phyloP scores from a whole-genome alignment of 2,888 invertebrate genomes.

The Sericinus montela region DNA sequence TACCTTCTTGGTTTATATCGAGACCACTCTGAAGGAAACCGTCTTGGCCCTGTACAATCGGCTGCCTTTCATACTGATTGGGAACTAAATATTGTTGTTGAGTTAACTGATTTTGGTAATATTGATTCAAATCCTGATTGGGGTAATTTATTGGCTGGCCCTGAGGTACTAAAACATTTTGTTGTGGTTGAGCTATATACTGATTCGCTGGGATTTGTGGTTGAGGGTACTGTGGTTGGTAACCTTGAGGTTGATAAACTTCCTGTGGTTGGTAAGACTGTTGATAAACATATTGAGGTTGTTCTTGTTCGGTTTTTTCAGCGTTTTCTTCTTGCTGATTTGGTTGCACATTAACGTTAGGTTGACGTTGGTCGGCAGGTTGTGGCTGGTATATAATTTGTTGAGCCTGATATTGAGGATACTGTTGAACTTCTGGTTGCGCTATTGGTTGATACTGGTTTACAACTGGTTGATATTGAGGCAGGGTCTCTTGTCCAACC shows the following conservation, averaged over 20 bases:
- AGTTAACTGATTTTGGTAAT: conserved; percentile 26
- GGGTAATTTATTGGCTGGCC: conserved; percentile 34
- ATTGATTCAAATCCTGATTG: conserved; percentile 30
- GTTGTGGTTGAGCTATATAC: conserved; percentile 26
- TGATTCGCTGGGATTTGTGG: conserved; percentile 23
- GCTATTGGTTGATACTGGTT: conserved; percentile 30
- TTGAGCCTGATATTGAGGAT: conserved; percentile 21
- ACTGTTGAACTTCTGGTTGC: conserved; percentile 23
- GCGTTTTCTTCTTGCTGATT: conserved; percentile 7
- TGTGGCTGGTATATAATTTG: conserved; percentile 31
- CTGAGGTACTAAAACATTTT: conserved; percentile 26
- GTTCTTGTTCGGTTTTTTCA: conserved; percentile 18
- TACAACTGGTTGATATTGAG: conserved; percentile 26
- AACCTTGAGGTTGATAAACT: conserved; percentile 21
- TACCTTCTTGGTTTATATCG: conserved; percentile 58
- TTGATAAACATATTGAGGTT: conserved; percentile 29
- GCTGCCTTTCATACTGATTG: conserved; percentile 21
- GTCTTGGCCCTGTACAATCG: conserved; percentile 27
- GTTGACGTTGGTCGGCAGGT: conserved; percentile 16
- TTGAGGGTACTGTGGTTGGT: conserved; percentile 23
- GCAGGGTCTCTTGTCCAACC: conserved; percentile 18
- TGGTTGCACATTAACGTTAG: conserved; percentile 7
- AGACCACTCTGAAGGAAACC: conserved; percentile 52
- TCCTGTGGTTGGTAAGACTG: conserved; percentile 29
- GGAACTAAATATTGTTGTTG: conserved; percentile 23